Evolutionary conservation across 2,888 invertebrate species (phyloP).

Genomic region (Lymantria dispar): DNA sequence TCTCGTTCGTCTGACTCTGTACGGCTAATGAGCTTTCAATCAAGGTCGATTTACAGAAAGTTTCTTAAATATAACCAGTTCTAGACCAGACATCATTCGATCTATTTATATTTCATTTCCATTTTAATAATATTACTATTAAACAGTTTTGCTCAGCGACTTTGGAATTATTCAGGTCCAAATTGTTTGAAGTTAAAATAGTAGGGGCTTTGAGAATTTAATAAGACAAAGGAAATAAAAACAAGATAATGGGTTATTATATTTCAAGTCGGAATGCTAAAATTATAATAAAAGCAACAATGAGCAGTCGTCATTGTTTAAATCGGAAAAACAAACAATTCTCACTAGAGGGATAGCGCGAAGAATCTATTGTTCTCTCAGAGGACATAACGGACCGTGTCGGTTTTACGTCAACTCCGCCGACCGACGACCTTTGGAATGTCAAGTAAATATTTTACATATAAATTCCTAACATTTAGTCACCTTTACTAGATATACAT

Average conservation of each 20-base stretch:
- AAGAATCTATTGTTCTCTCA: slow-evolving; percentile 71
- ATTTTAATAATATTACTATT: too few species aligned
- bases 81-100: slow-evolving; percentile 15
- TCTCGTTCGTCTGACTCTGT: slow-evolving; percentile 52
- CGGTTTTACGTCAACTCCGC: slow-evolving; percentile 68
- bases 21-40: slow-evolving; percentile 77
- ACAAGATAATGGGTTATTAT: not conserved
- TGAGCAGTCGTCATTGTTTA: slow-evolving; percentile 69
- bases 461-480: too few species aligned
- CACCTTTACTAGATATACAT: not conserved
- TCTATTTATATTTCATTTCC: too few species aligned
- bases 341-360: slow-evolving; percentile 75
- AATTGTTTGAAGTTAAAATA: too few species aligned
- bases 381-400: slow-evolving; percentile 77
- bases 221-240: slow-evolving; percentile 4
- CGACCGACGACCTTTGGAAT: slow-evolving; percentile 63
- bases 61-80: slow-evolving; percentile 52
- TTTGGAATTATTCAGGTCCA: too few species aligned
- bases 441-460: slow-evolving; percentile 21
- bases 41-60: slow-evolving; percentile 66
- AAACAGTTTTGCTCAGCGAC: too few species aligned
- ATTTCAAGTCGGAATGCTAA: slow-evolving; percentile 46
- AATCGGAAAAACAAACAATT: slow-evolving; percentile 77
- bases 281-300: slow-evolving; percentile 65
- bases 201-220: not conserved